These are phyloP conservation scores for Labeo catla DNA, from an alignment of 2,113 vertebrate species.

Conservation along the genomic window DNA sequence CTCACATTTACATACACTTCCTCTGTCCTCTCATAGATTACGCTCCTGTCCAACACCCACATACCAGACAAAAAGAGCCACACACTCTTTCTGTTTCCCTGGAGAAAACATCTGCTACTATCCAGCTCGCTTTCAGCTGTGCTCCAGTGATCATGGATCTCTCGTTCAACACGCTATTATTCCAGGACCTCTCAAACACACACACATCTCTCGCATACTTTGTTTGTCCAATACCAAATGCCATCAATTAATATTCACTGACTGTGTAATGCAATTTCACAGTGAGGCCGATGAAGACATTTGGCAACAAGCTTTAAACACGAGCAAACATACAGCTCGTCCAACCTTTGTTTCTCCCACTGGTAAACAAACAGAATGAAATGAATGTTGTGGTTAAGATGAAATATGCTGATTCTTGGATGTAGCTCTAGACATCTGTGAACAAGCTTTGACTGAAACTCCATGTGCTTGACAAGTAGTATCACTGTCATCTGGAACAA, in stretches of 20 bases:
- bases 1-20: neutral
- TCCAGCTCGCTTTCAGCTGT: slow-evolving; percentile 59
- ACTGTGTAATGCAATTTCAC: slow-evolving; percentile 58
- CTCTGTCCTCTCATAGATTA: neutral
- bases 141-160: slow-evolving; percentile 51
- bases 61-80: slow-evolving; percentile 22
- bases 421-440: slow-evolving; percentile 60
- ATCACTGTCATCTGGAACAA: slow-evolving; percentile 53
- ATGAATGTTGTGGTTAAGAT: slow-evolving; percentile 50
- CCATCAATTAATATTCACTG: slow-evolving; percentile 58
- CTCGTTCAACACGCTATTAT: slow-evolving; percentile 34
- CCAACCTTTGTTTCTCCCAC: slow-evolving; percentile 37
- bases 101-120: slow-evolving; percentile 57
- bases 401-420: slow-evolving; percentile 52
- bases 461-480: slow-evolving; percentile 54
- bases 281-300: slow-evolving; percentile 56
- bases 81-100: slow-evolving; percentile 29
- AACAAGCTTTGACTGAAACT: slow-evolving; percentile 50
- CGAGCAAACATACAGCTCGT: neutral
- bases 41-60: slow-evolving; percentile 7
- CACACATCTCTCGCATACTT: slow-evolving; percentile 44
- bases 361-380: slow-evolving; percentile 43
- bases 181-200: slow-evolving; percentile 46
- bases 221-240: slow-evolving; percentile 55
- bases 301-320: slow-evolving; percentile 57